Base-by-base conservation (phyloP, 2,888 invertebrate species). In the Dasysyrphus albostriatus region DNA sequence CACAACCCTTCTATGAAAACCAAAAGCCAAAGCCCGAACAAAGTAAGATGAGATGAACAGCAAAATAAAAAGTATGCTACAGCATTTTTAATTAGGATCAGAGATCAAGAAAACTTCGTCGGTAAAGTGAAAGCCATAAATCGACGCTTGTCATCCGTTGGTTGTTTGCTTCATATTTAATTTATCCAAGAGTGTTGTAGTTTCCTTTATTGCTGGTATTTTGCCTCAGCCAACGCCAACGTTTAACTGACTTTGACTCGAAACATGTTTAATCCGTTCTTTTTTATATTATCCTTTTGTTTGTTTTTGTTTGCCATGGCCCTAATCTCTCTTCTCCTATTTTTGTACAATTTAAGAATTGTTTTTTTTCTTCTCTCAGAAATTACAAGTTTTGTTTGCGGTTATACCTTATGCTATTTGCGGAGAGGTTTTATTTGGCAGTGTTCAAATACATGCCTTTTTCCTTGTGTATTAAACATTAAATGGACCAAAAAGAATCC, bases 1-100 rank as follows among this genome's bases (percentile, higher is more conserved):
- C 70, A 12, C 34, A 72, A 70, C 78, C 70, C 70, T 78, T 78
- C 59, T 37, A 37, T 58, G 19, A 37, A 16, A 58, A 16, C 58
- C 6, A 70, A 72, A 1, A 37, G 34, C 10, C 7, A 56, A 37
- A 58, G 58, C 58, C 58, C 58, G 37, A 58, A 44, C 19, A 29
- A 72, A 70, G 44, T 78, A 37, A 72, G 51, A 78, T 61, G 63
- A 61, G n/a, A 69, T 44, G 59, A 61, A 34, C 32, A 61, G 39
- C 51, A 70, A 69, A 77, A 37, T 70, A 63, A 19, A 78, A 78
- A 78, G 24, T 63, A 16, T 54, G 51, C 54, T 72, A 61, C 54
- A 70, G 70, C 51, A 72, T 70, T 78, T 78, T 78, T 78, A 78
- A 78, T 78, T 78, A 78, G 78, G 78, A 63, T 78, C 78, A 78